phyloP scores from a whole-genome alignment of 2,888 invertebrate species.

The Boloria euphrosyne region DNA sequence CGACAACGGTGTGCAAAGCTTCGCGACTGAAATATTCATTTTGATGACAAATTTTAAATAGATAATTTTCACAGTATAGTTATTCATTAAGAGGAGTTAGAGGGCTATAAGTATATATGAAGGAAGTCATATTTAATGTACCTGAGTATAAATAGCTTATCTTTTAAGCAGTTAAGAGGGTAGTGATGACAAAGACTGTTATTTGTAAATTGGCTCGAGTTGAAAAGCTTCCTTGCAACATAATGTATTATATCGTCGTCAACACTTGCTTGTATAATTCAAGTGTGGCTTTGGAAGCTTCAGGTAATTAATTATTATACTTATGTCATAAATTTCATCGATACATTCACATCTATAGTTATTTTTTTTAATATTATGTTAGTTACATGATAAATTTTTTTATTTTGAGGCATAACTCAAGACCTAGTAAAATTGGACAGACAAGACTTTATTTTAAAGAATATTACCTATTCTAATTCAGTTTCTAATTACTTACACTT shows the following conservation, averaged over 20 bases:
- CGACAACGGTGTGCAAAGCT: conserved; percentile 55
- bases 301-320: background rate
- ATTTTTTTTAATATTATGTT: too few species aligned
- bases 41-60: conserved; percentile 46
- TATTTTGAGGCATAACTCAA: too few species aligned
- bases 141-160: background rate
- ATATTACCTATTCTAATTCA: too few species aligned
- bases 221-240: conserved; percentile 17
- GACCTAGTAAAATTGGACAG: too few species aligned
- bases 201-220: conserved; percentile 19
- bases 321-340: background rate
- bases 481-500: too few species aligned
- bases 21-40: conserved; percentile 46
- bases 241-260: conserved; percentile 1
- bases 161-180: background rate
- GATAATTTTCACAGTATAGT: conserved; percentile 35
- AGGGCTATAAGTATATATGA: background rate
- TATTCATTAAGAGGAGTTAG: conserved; percentile 1
- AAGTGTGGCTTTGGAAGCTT: conserved; percentile 9
- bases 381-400: too few species aligned
- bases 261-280: background rate
- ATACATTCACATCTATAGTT: too few species aligned
- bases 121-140: background rate
- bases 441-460: too few species aligned
- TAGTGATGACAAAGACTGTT: conserved; percentile 24